Conservation (phyloP, 2,888 invertebrate species). For the Achlya flavicornis region DNA sequence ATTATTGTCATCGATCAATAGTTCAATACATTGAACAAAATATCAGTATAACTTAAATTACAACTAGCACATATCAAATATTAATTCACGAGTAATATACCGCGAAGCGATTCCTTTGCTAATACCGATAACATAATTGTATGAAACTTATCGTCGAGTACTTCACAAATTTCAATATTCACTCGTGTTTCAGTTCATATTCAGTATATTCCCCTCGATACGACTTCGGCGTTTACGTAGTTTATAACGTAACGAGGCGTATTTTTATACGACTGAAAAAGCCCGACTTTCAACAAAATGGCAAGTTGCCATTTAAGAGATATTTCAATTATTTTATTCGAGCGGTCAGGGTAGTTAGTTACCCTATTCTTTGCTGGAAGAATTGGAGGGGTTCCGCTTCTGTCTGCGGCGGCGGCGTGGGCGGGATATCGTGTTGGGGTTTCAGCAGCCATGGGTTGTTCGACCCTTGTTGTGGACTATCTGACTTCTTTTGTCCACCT, state of each 20-base stretch:
- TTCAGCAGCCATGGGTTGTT: slow-evolving; percentile 69
- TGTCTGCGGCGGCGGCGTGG: slow-evolving; percentile 73
- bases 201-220: slow-evolving; percentile 44
- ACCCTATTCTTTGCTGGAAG: slow-evolving; percentile 74
- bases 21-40: not conserved
- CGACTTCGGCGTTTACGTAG: slow-evolving; percentile 58
- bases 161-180: slow-evolving; percentile 23
- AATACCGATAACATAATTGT: not conserved
- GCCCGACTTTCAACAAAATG: slow-evolving; percentile 68
- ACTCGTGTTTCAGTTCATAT: slow-evolving; percentile 45
- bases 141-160: slow-evolving; percentile 11
- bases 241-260: slow-evolving; percentile 58
- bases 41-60: not conserved
- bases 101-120: not conserved
- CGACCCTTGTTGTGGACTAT: slow-evolving; percentile 44
- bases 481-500: slow-evolving; percentile 55
- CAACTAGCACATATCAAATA: not conserved
- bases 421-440: slow-evolving; percentile 74
- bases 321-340: slow-evolving; percentile 48
- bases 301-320: slow-evolving; percentile 72
- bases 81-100: not conserved
- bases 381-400: slow-evolving; percentile 64
- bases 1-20: not conserved
- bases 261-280: slow-evolving; percentile 70
- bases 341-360: slow-evolving; percentile 44